These are phyloP conservation scores for Ictidomys tridecemlineatus DNA, from an alignment of 2,113 vertebrate genomes.

Conservation along the genomic window DNA sequence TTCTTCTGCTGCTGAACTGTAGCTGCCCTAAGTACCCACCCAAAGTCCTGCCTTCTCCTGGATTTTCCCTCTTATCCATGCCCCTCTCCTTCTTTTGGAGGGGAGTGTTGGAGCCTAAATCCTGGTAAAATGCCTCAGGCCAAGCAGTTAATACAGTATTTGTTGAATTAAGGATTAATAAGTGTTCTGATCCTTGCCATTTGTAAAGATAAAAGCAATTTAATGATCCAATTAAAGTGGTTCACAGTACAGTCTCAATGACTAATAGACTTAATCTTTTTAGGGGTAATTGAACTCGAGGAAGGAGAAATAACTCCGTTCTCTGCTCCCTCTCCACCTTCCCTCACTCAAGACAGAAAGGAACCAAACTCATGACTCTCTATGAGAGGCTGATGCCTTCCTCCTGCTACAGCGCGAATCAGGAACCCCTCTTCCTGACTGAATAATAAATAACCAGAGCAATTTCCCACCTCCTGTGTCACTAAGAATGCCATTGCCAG, in stretches of 20 bases:
- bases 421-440: not conserved
- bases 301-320: not conserved
- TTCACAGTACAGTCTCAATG: not conserved
- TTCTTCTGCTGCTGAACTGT: not conserved
- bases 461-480: not conserved
- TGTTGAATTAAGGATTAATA: constrained; percentile 9
- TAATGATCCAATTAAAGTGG: constrained; percentile 20
- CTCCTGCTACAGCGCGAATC: not conserved
- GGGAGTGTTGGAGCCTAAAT: no score
- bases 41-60: not conserved
- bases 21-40: constrained; percentile 18
- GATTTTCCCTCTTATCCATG: not conserved
- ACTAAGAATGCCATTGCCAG: not conserved
- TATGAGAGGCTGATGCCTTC: not conserved
- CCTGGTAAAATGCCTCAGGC: not conserved
- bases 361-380: no score
- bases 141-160: not conserved
- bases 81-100: no score
- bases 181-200: not conserved
- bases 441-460: not conserved
- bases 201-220: constrained; percentile 55
- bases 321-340: rapidly evolving
- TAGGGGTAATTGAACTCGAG: not conserved
- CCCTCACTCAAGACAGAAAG: not conserved
- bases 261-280: constrained; percentile 30